Base-by-base conservation (phyloP, 1,140 invertebrate species). In the Amyelois transitella region DNA sequence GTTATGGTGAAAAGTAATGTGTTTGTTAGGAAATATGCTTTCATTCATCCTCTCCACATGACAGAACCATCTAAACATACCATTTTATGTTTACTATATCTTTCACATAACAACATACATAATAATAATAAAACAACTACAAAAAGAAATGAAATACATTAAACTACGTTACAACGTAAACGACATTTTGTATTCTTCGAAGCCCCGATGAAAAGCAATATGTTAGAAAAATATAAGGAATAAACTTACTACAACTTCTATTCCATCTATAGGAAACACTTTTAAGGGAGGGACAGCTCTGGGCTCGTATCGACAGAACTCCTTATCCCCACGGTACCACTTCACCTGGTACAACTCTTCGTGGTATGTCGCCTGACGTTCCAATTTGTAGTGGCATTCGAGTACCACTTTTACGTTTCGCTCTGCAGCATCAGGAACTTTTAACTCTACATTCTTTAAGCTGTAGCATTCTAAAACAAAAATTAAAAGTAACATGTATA, bases 331-430 rank as follows among this genome's bases (percentile, higher is more conserved):
- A 59, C 93, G 91, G 86, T 96, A 96, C 95, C 95, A 96, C 89
- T 96, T 96, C 65, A 96, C 94, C 57, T 94, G 92, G 85, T 96
- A 96, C 53, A 96, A 89, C 24, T 91, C 91, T 62, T 94, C 94
- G 17, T 14, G 2, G 84, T 96, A 96, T 53, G 96, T 89, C 22
- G 91, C 91, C 62, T 94, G 94, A 22, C 91, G 91, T 73, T 95
- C 94, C 76, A 94, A 89, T 80, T 95, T 93, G 77, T 94, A 96
- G 76, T 92, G 91, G 80, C 95, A 96, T 72, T 91, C 91, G 69
- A 96, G 90, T 58, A 91, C 90, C 22, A 93, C 93, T 25, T 91
- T 91, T 54, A 93, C 91, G 32, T 93, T 94, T 32, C 91, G 91
- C 68, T 91, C 91, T 32, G 94, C 93, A 21, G 92, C 92, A 69